phyloP scores from a whole-genome alignment of 2,113 vertebrate species.

The Tragelaphus scriptus region DNA sequence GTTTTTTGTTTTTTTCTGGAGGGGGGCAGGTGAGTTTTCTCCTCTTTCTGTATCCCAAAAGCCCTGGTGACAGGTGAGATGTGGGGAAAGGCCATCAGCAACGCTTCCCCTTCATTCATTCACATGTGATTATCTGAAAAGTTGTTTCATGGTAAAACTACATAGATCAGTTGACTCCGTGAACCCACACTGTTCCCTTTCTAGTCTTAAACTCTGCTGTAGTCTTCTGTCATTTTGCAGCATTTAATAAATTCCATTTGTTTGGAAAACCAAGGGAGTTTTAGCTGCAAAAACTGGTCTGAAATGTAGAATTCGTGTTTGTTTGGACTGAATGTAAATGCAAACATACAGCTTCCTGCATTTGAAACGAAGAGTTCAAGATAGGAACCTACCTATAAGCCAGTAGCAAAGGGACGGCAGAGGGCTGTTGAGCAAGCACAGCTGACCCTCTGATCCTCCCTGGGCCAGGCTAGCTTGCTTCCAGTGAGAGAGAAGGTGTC shows the following conservation, averaged over 20 bases:
- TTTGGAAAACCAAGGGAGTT: conserved; percentile 36
- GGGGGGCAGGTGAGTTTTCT: not conserved
- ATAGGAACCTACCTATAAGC: not conserved
- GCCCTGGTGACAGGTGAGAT: conserved; percentile 8
- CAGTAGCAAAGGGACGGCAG: not conserved
- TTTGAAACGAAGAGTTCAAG: not conserved
- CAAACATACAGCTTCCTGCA: not conserved
- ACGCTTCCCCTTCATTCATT: conserved; percentile 51
- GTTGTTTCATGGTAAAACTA: conserved; percentile 61
- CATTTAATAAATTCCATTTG: conserved; percentile 52
- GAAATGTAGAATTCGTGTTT: not conserved
- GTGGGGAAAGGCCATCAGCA: conserved; percentile 38
- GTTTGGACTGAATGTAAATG: not conserved
- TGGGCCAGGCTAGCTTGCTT: not conserved
- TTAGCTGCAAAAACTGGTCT: not conserved
- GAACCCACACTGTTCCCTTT: conserved; percentile 52
- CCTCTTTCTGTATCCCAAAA: conserved; percentile 28
- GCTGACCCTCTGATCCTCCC: not conserved
- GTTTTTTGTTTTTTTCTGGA: not conserved
- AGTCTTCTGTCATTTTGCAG: conserved; percentile 53
- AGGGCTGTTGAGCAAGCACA: not conserved
- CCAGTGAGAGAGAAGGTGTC: not conserved
- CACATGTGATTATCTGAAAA: conserved; percentile 65
- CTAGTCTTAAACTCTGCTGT: conserved; percentile 39
- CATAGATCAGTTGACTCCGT: not conserved